phyloP scores from a whole-genome alignment of 2,888 invertebrate genomes.

The Euzetes globulus region DNA sequence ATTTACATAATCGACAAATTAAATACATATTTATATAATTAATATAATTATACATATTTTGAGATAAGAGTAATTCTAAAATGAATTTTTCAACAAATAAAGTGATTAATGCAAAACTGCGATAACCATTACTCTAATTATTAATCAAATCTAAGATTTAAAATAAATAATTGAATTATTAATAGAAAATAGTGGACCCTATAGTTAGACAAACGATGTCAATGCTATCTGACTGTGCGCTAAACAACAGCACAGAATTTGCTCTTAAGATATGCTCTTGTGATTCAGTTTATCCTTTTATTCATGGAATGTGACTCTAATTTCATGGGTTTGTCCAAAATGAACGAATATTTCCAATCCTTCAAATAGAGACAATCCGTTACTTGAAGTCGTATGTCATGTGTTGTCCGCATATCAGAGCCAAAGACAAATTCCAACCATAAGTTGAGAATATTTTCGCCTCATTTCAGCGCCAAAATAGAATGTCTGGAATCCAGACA shows the following conservation, averaged over 20 bases:
- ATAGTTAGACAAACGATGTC: not conserved
- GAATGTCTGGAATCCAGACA: not conserved
- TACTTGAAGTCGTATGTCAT: not conserved
- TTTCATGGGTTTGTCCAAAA: not conserved
- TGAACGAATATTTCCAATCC: not conserved
- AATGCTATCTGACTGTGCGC: not conserved
- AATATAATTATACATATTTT: too few relatives aligned
- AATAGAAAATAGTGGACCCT: constrained; percentile 7
- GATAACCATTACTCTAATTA: not conserved
- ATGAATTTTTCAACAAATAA: too few relatives aligned
- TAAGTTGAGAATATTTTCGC: constrained; percentile 8
- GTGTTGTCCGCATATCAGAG: not conserved
- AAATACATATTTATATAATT: too few relatives aligned
- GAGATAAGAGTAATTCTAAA: too few relatives aligned
- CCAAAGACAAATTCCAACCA: constrained; percentile 8
- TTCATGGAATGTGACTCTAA: constrained; percentile 3
- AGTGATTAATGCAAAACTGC: not conserved
- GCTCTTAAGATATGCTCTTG: not conserved
- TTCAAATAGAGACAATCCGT: not conserved
- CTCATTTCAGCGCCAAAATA: not conserved
- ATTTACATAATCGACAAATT: too few relatives aligned
- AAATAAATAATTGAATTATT: not conserved
- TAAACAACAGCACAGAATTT: not conserved
- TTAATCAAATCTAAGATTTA: too few relatives aligned
- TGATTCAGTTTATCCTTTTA: not conserved